Conservation (phyloP, 2,888 invertebrate genomes). For the Argyresthia albistria region DNA sequence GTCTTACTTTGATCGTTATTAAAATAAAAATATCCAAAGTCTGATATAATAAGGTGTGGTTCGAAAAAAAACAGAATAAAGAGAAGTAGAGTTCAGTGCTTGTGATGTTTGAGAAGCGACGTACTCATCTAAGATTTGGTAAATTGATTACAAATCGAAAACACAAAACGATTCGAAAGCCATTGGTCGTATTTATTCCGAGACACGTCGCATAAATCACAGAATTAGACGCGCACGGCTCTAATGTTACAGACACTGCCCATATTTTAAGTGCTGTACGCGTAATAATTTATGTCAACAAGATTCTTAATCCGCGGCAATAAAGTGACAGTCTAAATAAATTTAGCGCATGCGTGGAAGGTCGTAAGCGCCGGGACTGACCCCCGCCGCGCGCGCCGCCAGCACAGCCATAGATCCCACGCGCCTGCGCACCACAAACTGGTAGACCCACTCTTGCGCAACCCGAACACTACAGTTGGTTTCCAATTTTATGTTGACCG, state of each 20-base stretch:
- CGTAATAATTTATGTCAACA: conserved; percentile 54
- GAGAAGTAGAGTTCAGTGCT: not conserved
- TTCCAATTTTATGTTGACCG: conserved; percentile 73
- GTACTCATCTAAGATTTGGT: too few species aligned
- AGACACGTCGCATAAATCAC: conserved; percentile 10
- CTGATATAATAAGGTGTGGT: too few species aligned
- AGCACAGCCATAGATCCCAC: conserved; percentile 36
- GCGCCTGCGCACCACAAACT: conserved; percentile 36
- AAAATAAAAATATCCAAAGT: too few species aligned
- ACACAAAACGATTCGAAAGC: not conserved
- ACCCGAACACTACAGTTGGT: conserved; percentile 63
- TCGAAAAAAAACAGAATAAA: too few species aligned
- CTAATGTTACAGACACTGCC: conserved; percentile 27
- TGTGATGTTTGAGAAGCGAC: not conserved
- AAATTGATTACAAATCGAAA: not conserved
- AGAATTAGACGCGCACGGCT: conserved; percentile 12
- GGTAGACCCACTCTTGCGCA: conserved; percentile 64
- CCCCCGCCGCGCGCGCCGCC: conserved; percentile 5
- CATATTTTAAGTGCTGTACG: conserved; percentile 34
- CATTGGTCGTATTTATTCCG: not conserved
- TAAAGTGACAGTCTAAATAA: conserved; percentile 52
- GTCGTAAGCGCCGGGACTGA: conserved; percentile 27
- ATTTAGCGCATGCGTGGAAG: conserved; percentile 24
- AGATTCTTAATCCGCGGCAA: conserved; percentile 55
- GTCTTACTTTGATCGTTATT: too few species aligned